Conservation (phyloP, 2,888 invertebrate genomes). For the Lymantria monacha region DNA sequence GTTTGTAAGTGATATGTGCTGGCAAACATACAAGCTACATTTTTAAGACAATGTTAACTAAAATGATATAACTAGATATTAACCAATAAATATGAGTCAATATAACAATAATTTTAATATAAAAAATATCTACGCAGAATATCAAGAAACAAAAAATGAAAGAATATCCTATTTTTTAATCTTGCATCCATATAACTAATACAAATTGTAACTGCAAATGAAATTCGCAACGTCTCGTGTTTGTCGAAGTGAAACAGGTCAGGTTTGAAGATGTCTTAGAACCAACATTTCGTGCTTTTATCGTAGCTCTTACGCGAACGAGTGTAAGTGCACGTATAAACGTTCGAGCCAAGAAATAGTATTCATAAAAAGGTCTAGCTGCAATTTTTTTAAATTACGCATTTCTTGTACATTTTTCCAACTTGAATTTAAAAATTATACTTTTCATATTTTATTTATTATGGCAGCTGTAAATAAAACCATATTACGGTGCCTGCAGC, state of each 20-base stretch:
- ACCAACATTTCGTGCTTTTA: conserved; percentile 21
- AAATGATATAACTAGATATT: no score
- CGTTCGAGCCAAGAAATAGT: conserved; percentile 20
- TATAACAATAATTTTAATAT: no score
- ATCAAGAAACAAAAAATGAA: no score
- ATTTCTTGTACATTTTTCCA: neutral
- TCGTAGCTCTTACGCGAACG: conserved; percentile 11
- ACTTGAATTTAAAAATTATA: neutral
- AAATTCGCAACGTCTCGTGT: conserved; percentile 10
- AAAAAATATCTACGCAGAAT: no score
- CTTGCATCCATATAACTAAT: neutral
- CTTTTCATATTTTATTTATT: neutral
- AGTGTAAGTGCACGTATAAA: conserved; percentile 20
- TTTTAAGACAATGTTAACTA: no score
- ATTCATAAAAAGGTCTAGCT: neutral
- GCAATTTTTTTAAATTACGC: neutral
- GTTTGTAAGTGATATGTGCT: no score
- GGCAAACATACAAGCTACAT: no score
- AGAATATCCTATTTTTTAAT: neutral
- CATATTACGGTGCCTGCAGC: no score
- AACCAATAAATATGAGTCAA: no score
- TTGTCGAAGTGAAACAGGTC: conserved; percentile 25
- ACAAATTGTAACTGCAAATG: conserved; percentile 3
- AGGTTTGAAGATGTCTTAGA: conserved; percentile 13
- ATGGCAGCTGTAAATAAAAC: neutral